Base-by-base conservation (phyloP, 1,140 invertebrate species). In the Ceratina japonica region DNA sequence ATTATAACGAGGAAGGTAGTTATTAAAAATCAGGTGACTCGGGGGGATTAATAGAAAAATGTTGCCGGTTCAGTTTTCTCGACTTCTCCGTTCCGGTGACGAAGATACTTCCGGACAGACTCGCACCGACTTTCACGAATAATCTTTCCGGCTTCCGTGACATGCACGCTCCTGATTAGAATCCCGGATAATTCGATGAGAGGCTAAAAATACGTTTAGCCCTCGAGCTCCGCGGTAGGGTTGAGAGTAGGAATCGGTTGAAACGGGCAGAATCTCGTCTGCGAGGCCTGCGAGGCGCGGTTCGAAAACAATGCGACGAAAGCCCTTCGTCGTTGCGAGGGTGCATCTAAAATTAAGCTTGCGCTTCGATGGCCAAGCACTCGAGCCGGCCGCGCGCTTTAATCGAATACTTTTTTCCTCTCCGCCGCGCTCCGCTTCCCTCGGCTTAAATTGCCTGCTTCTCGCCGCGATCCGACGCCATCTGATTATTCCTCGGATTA, bases 401-500 rank as follows among this genome's bases (percentile, higher is more conserved):
- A 27, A 61, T 72, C 70, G 58, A 72, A 72, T 51, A 72, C 49
- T 62, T 72, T 61, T 62, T 20, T 44, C 31, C 18, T 49, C 0
- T 24, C 22, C 22, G 0, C 15, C 12, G 24, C 68, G 52, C 12
- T 18, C 31, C 24, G 37, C 49, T 73, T 62, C 12, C 68, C 31
- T 24, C 20, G 54, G 68, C 37, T 44, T 37, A 62, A 73, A 51
- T 56, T 63, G 49, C 16, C 16, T 31, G 18, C 13, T 52, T 16
- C 24, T 31, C 16, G 61, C 2, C 24, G 64, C 37, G 59, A 75
- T 75, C 61, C 44, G 18, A 37, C 58, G 52, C 10, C 27, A 80
- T 70, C 65, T 75, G 79, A 86, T 87, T 84, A 78, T 44, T 44
- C 37, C 37, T 44, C 2, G 37, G 37, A 44, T 44, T 44, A 44